Evolutionary conservation across 1,140 invertebrate genomes (phyloP), one percentile per base, ranked within the genome.

Genomic region (Paracyclopina nana): DNA sequence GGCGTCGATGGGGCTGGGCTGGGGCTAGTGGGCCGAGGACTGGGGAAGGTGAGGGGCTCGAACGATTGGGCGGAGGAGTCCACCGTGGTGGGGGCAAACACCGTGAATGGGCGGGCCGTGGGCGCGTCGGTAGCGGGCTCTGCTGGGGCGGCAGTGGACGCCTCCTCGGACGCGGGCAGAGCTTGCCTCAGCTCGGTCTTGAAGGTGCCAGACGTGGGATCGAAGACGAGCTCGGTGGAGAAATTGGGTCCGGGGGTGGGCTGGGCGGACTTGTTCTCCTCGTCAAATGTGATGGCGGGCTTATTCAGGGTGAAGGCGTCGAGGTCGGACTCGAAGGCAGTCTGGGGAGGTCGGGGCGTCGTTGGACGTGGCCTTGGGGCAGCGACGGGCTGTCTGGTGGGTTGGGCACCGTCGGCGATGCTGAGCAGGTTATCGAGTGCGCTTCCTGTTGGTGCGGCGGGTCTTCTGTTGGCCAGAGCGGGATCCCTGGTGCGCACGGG

Each of bases 201-300:
- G 46, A 59, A 59, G 9, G 55, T 58, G n/a, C 58, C 58, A 22
- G 51, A 55, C 4, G 34, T 41, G 12, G 56, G 44, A 30, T 60
- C 53, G 45, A 60, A 60, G 16, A 57, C 56, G 2, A 59, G 55
- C 51, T 58, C 55, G 25, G 53, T 52, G 8, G 27, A 16, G 26
- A 54, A 54, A 12, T 54, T 38, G 38, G 48, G 26, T 9, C 46
- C 34, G 11, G 43, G 42, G 4, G 16, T 16, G 12, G 46, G 54
- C 18, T 41, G 40, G 2, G 25, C 16, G 12, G 34, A 46, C 11
- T 18, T 24, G 4, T 53, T 41, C 11, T 55, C 42, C n/a, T 56
- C 52, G 24, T 56, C 56, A n/a, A 57, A 48, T 6, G 55, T 52
- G 3, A 52, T 28, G 11, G 38, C 22, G 16, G 55, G 27, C 2